Evolutionary conservation across 2,888 invertebrate species (phyloP).

Genomic region (Agonum fuliginosum): DNA sequence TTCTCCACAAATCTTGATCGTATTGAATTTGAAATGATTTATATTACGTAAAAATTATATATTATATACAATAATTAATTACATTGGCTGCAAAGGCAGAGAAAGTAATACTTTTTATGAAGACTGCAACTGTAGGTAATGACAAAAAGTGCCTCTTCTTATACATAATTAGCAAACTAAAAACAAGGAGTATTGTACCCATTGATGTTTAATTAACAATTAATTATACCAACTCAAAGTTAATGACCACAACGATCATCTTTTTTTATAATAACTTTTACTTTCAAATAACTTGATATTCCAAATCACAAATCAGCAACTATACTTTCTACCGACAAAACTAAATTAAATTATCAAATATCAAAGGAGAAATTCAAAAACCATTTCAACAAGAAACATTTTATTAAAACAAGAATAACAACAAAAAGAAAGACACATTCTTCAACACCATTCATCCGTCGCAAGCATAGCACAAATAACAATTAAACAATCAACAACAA

Average conservation of each 20-base stretch:
- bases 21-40: too few species aligned
- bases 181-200: too few species aligned
- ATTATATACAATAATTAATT: too few species aligned
- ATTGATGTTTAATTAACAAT: background rate
- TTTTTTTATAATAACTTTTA: background rate
- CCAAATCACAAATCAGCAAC: too few species aligned
- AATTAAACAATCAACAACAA: slow-evolving; percentile 14
- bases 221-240: background rate
- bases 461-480: slow-evolving; percentile 15
- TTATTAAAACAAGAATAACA: slow-evolving; percentile 39
- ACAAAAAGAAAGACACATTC: slow-evolving; percentile 13
- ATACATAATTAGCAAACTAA: too few species aligned
- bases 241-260: background rate
- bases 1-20: too few species aligned
- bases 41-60: too few species aligned
- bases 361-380: slow-evolving; percentile 15
- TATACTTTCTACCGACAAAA: background rate
- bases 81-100: too few species aligned
- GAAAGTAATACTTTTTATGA: too few species aligned
- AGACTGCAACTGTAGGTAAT: too few species aligned
- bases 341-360: background rate
- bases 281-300: background rate
- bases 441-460: slow-evolving; percentile 3
- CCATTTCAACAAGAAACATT: slow-evolving; percentile 24
- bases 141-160: too few species aligned